A percentile compares a stretch with the other conserved stretches of the same genome.
These are phyloP conservation scores for Euproctis similis DNA, from an alignment of 2,888 invertebrate species.

Conservation along the genomic window DNA sequence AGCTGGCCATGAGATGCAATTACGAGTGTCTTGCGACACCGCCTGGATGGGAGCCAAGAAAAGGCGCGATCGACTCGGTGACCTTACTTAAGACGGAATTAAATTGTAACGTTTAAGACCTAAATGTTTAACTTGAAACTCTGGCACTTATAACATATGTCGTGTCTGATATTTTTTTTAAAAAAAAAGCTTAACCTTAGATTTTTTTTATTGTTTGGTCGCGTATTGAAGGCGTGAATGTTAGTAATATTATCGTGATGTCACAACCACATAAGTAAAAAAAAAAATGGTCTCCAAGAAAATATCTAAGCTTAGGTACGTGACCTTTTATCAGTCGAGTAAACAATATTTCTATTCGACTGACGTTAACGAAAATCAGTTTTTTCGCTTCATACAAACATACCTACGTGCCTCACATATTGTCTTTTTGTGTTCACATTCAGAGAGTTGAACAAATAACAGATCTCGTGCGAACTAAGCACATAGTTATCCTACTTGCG, in stretches of 20 bases:
- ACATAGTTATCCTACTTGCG: constrained; percentile 50
- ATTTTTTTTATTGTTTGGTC: too few relatives aligned
- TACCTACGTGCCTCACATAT: constrained; percentile 35
- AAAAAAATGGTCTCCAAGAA: too few relatives aligned
- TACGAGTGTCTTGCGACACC: constrained; percentile 31
- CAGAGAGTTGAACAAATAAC: constrained; percentile 34
- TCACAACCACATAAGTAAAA: too few relatives aligned
- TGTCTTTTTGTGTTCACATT: constrained; percentile 33
- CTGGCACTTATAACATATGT: too few relatives aligned
- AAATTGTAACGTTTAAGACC: constrained; percentile 5
- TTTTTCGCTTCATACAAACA: constrained; percentile 39
- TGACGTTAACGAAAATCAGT: constrained; percentile 50
- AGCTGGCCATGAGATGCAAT: constrained; percentile 33
- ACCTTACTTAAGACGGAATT: constrained; percentile 11
- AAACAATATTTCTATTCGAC: constrained; percentile 29
- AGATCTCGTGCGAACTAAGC: constrained; percentile 49
- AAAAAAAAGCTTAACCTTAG: too few relatives aligned
- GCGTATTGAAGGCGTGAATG: too few relatives aligned
- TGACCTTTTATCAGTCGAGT: constrained; percentile 1
- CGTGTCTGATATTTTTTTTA: too few relatives aligned
- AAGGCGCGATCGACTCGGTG: constrained; percentile 18
- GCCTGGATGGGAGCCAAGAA: constrained; percentile 34
- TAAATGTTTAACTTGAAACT: too few relatives aligned
- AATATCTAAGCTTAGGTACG: too few relatives aligned
- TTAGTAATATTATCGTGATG: too few relatives aligned